Conservation (phyloP, 2,888 invertebrate genomes). For the Drosophila mimica region DNA sequence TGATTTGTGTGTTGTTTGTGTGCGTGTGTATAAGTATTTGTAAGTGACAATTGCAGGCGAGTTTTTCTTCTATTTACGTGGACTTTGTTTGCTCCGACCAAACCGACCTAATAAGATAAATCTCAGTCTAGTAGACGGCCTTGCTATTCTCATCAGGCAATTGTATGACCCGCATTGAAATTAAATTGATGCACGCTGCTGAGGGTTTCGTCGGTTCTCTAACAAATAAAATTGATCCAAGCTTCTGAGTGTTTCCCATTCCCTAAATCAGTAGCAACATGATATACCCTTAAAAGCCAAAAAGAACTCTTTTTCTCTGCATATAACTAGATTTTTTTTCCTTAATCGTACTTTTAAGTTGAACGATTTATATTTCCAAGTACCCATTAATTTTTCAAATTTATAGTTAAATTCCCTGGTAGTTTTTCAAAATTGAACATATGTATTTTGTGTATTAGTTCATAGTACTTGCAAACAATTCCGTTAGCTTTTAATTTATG, state of each 20-base stretch:
- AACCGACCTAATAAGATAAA: slow-evolving; percentile 62
- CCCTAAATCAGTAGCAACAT: background rate
- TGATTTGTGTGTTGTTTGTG: background rate
- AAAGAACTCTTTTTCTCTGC: background rate
- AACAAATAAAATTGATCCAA: background rate
- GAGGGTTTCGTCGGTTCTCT: too few relatives aligned
- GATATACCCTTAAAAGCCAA: background rate
- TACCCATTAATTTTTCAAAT: background rate
- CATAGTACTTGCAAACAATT: background rate
- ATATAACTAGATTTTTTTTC: too few relatives aligned
- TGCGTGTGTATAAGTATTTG: background rate
- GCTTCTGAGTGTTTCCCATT: background rate
- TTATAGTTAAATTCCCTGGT: background rate
- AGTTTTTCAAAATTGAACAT: background rate
- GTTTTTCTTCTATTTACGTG: slow-evolving; percentile 1
- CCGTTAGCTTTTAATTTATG: background rate
- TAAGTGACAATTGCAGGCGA: slow-evolving; percentile 15
- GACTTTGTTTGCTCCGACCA: slow-evolving; percentile 27
- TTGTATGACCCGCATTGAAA: slow-evolving; percentile 22
- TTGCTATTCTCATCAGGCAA: slow-evolving; percentile 1
- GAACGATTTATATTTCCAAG: background rate
- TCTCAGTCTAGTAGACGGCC: slow-evolving; percentile 11
- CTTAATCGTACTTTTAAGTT: background rate
- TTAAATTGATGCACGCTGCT: background rate
- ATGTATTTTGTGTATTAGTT: background rate